Percentiles rank a stretch among this genome's conserved stretches.
Evolutionary conservation across 2,113 vertebrate species (phyloP).

Genomic region (Cariama cristata): DNA sequence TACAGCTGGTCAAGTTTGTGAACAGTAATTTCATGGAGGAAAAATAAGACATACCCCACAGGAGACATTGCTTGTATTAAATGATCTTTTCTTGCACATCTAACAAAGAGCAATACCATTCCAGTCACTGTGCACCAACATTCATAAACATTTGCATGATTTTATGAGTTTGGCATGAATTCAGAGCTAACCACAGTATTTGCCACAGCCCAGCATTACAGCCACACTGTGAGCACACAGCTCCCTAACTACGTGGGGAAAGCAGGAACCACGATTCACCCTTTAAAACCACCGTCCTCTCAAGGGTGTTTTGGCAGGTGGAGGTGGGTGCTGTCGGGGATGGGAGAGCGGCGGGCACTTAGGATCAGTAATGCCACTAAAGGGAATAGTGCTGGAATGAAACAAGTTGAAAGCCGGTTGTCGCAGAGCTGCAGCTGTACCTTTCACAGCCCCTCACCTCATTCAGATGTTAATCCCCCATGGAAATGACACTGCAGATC

Average conservation of each 20-base stretch:
- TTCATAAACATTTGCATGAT: background rate
- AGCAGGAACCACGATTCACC: background rate
- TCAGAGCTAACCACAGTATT: background rate
- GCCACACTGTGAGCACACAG: background rate
- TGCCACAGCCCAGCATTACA: background rate
- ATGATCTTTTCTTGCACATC: background rate
- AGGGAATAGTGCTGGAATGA: accelerated
- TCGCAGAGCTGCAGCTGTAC: background rate
- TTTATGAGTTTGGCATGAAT: background rate
- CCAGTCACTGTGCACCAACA: background rate
- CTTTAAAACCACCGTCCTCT: background rate
- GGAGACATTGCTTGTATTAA: background rate
- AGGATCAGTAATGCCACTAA: accelerated
- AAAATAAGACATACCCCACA: background rate
- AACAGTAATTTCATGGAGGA: background rate
- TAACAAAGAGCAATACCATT: background rate
- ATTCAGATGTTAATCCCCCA: accelerated
- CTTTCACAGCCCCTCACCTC: background rate
- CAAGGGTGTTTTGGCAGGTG: too few species aligned
- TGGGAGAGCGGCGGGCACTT: background rate
- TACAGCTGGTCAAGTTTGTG: background rate
- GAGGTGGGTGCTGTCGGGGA: accelerated
- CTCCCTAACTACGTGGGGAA: accelerated
- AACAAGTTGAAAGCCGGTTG: background rate
- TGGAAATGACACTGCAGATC: background rate